phyloP scores from a whole-genome alignment of 2,797 vertebrate species.

The Anas flavirostris region DNA sequence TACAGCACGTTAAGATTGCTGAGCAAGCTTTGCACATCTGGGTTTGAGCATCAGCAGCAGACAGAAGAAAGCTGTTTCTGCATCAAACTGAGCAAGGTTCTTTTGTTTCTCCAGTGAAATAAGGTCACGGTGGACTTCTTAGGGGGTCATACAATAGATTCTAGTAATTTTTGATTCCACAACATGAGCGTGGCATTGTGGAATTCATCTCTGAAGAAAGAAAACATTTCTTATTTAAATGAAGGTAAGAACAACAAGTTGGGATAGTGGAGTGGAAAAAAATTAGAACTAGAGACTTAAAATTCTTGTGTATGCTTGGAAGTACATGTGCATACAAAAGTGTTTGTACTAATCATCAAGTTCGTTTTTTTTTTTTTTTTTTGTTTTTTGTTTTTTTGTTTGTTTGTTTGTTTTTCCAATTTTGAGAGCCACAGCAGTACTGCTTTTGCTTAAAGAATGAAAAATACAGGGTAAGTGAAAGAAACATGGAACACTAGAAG shows the following conservation, averaged over 20 bases:
- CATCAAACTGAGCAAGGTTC: not conserved
- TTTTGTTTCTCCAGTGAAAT: not conserved
- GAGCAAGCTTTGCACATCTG: not conserved
- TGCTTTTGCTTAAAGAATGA: not conserved
- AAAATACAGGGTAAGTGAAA: not conserved
- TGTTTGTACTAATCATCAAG: not conserved
- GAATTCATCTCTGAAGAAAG: not conserved
- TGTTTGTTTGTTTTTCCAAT: not conserved
- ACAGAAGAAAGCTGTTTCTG: not conserved
- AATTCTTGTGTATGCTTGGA: not conserved
- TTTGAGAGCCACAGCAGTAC: not conserved
- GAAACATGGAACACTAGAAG: accelerated
- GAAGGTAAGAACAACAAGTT: not conserved
- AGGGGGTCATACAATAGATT: not conserved
- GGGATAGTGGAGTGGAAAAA: not conserved
- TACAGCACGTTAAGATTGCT: not conserved
- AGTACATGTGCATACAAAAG: not conserved
- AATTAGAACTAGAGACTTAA: not conserved
- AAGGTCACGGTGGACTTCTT: not conserved
- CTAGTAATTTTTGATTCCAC: not conserved
- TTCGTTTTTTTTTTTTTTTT: too few species aligned
- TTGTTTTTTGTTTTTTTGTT: too few species aligned
- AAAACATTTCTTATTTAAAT: not conserved
- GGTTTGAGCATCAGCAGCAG: not conserved
- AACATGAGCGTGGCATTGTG: not conserved